Conservation (phyloP, 1,140 invertebrate genomes). For the Wasmannia auropunctata region DNA sequence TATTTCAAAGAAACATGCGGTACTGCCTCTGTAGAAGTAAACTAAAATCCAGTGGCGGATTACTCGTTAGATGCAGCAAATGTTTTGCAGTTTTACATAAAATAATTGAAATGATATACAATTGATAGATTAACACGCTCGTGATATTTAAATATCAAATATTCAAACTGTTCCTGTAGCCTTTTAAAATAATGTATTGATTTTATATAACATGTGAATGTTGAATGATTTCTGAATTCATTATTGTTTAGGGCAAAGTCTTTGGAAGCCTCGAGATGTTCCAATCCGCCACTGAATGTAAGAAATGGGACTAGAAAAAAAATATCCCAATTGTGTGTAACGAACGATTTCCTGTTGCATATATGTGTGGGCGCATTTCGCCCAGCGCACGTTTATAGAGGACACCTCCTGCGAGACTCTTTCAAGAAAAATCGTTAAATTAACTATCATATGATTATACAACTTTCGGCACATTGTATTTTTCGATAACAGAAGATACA, state of each 20-base stretch:
- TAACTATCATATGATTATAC: not conserved
- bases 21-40: conserved; percentile 64
- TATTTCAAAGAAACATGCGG: conserved; percentile 26
- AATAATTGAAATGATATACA: not conserved
- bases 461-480: not conserved
- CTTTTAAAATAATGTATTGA: not conserved
- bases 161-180: not conserved
- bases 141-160: not conserved
- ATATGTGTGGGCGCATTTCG: not conserved
- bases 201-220: not conserved
- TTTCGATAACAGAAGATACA: conserved; percentile 2
- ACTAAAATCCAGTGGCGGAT: conserved; percentile 54
- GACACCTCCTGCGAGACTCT: not conserved
- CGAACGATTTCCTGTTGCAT: not conserved
- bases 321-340: not conserved
- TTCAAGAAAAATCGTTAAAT: not conserved
- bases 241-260: not conserved
- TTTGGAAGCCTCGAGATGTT: not conserved
- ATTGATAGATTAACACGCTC: not conserved
- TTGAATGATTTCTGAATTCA: not conserved
- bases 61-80: not conserved
- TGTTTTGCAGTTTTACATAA: not conserved
- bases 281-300: conserved; percentile 38
- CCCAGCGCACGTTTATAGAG: not conserved
- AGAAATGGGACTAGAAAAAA: not conserved